Percentiles rank a stretch among this genome's conserved stretches.
Evolutionary conservation across 2,797 vertebrate species (phyloP).

Genomic region (Esox lucius): DNA sequence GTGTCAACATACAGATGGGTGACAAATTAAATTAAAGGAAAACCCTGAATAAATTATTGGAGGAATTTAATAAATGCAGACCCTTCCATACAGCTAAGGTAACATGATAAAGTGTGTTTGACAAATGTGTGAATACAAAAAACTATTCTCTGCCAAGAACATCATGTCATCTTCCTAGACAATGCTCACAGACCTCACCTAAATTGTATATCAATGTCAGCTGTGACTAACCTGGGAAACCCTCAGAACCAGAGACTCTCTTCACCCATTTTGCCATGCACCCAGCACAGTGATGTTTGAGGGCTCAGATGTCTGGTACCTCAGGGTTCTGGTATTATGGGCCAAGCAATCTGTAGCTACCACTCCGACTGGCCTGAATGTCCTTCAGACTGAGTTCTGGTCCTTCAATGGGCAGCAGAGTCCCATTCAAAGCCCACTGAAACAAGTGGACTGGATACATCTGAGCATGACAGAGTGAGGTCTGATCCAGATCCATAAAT

Average conservation of each 20-base stretch:
- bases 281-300: slow-evolving; percentile 34
- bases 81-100: too few relatives aligned
- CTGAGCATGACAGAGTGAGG: slow-evolving; percentile 48
- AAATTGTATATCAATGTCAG: not conserved
- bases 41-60: too few relatives aligned
- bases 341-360: slow-evolving; percentile 62
- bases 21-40: too few relatives aligned
- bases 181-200: not conserved
- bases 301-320: slow-evolving; percentile 29
- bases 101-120: too few relatives aligned
- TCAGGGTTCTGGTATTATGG: slow-evolving; percentile 51
- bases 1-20: too few relatives aligned
- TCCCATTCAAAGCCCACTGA: slow-evolving; percentile 53
- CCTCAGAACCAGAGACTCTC: not conserved
- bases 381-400: slow-evolving; percentile 40
- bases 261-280: slow-evolving; percentile 31
- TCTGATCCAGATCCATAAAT: slow-evolving; percentile 33
- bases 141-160: too few relatives aligned
- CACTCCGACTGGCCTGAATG: slow-evolving; percentile 45
- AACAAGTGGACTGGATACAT: slow-evolving; percentile 49
- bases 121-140: too few relatives aligned
- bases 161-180: too few relatives aligned
- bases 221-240: too few relatives aligned
- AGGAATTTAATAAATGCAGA: too few relatives aligned
- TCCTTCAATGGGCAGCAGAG: not conserved